Evolutionary conservation across 2,888 invertebrate genomes (phyloP), one percentile per base, ranked within the genome.

Genomic region (Nomada goodeniana): DNA sequence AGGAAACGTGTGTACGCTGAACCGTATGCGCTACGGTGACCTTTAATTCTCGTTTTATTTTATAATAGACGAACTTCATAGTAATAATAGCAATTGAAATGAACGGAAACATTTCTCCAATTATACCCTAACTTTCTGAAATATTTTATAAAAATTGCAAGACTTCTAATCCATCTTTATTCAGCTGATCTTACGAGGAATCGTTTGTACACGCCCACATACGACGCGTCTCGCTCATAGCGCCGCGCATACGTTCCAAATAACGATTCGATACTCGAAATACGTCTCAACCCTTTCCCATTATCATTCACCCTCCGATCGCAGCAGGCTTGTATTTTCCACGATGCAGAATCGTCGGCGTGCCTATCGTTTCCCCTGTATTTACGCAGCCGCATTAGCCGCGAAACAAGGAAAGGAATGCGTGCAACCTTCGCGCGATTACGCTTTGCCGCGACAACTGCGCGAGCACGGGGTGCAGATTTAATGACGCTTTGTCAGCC

Each of bases 371-470:
- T 81, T 76, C 70, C 42, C 63, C 63, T 57, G 69, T 76, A 82
- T 82, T 82, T 76, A 73, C 72, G 67, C 72, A 29, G 52, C 52
- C 67, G 71, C 71, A 73, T 75, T 82, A 76, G 59, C 67, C 61
- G 72, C 72, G 61, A 13, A 64, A 73, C 73, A 57, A 65, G 63
- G 72, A 65, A 65, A 82, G 68, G 72, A 76, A 59, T 52, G 57
- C 26, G 36, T 15, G 64, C 64, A 29, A 71, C 52, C 50, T 20
- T 44, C 52, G 69, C 20, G 75, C 68, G 61, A 75, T 75, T 75
- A 69, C 52, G 75, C 52, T 69, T 52, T n/a, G 60, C 55, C 44
- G 60, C 55, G 29, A n/a, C 52, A 53, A 44, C 29, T 15, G 23
- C n/a, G 18, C n/a, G 55, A 26, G 52, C n/a, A n/a, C 15, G 29